Base-by-base conservation (phyloP, 2,797 vertebrate genomes). In the Bradypodion ventrale region DNA sequence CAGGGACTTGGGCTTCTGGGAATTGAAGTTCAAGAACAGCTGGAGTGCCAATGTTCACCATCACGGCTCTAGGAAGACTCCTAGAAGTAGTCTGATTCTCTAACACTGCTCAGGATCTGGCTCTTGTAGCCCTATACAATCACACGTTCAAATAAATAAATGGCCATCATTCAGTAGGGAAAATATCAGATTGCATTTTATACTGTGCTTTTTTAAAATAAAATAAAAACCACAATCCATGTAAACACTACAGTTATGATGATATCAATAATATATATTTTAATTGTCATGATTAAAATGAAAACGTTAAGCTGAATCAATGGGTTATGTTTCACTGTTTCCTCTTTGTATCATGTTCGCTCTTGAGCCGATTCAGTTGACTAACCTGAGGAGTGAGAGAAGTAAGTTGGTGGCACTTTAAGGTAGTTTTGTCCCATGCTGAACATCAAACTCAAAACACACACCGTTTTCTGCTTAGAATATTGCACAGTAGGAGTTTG, bases 211-310 rank as follows among this genome's bases (percentile, higher is more conserved):
- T 59, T 32, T 40, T n/a, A n/a, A n/a, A n/a, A n/a, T n/a, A n/a
- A n/a, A n/a, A n/a, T n/a, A 88, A 70, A 59, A 9, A n/a, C n/a
- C n/a, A n/a, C n/a, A n/a, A 25, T 72, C 74, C 75, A 46, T 82
- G 60, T 32, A 83, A 83, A 59, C 89, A 12, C 80, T 87, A 62
- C 70, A 83, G 85, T 56, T 87, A 84, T 87, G 87, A 83, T 87
- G 78, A 87, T 59, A 83, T 42, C 8, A 91, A 89, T 91, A 92
- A 92, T 93, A 91, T 90, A 93, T 94, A 90, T 88, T 93, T 86
- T 75, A 89, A 90, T 56, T 82, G 82, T 87, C 76, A 87, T 0
- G 3, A 75, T 68, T 87, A 76, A 16, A 90, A 87, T 91, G 15
- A 8, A 73, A 59, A 60, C 5, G 13, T 32, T 35, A 9, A 52